phyloP scores from a whole-genome alignment of 2,113 vertebrate species.

The Anser brachyrhynchus region DNA sequence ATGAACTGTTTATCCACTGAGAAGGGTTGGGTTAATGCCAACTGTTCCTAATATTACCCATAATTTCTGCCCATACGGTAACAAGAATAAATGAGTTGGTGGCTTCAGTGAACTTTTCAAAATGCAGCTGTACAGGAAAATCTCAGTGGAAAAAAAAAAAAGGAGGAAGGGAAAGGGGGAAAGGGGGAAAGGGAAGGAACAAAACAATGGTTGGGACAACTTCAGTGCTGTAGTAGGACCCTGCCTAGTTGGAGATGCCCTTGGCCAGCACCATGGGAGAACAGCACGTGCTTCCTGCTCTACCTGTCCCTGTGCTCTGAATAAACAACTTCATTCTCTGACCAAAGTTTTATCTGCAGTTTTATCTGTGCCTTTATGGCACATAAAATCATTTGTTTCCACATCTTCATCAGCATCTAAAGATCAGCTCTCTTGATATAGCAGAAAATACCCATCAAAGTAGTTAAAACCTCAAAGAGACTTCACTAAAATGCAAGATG shows the following conservation, averaged over 20 bases:
- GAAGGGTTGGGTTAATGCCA: background rate
- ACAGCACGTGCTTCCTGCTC: background rate
- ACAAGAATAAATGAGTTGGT: background rate
- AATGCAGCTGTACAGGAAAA: background rate
- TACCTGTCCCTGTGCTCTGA: background rate
- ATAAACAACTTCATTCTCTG: background rate
- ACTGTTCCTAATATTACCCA: background rate
- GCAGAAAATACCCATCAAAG: background rate
- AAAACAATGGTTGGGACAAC: background rate
- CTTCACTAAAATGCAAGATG: background rate
- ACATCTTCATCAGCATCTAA: background rate
- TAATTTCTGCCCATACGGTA: background rate
- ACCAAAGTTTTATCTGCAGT: background rate
- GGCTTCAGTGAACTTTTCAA: background rate
- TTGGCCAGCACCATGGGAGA: accelerated
- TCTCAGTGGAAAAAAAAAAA: background rate
- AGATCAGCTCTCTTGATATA: background rate
- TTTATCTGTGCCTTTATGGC: accelerated
- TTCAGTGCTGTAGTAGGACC: background rate
- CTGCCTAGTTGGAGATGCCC: background rate
- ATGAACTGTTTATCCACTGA: background rate
- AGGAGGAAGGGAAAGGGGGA: no score
- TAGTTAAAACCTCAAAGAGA: background rate
- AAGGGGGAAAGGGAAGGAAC: no score
- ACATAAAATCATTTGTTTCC: background rate